Evolutionary conservation across 92 coral and sea anemone genomes (phyloP), one percentile per base, ranked within the genome.

Genomic region (Meandrina meandrites): DNA sequence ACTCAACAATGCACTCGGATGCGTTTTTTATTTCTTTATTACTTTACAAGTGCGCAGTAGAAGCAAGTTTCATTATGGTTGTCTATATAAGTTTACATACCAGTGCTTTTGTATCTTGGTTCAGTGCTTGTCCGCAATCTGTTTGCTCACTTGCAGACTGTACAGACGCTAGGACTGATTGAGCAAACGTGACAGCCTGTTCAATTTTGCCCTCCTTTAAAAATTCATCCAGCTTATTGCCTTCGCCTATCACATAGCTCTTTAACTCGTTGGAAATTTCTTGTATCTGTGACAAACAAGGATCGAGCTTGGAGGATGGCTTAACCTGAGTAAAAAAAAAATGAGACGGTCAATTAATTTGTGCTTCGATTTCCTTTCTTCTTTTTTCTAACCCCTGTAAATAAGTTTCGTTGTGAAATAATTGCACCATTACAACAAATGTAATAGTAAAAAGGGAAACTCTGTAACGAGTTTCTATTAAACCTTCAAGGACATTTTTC

Each of bases 231-330:
- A 85, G 32, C 50, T 85, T 77, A 22, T 35, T 85, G 1, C 60
- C 53, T 27, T 76, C 62, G 14, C 81, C 82, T 3, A 76, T 71
- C 30, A 85, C 88, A 3, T 17, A 8, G 13, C 67, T 31, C 62
- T 53, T 78, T 48, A 85, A 78, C 35, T 60, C 53, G 1, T 76
- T 47, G 18, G 47, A 37, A 7, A 76, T 54, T 76, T 73, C 42
- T 0, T 71, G 57, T 13, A 68, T 30, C 3, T 80, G 22, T 22
- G 87, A 35, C 16, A 24, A 53, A 18, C 87, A 84, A 14, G 87
- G 87, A 56, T 84, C 87, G 27, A 84, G 73, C 48, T 84, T 74
- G 80, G 80, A 75, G 11, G 87, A 84, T 16, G 71, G 80, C 58
- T 53, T 84, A 2, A 84, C 80, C 87, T 84, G 14, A 18, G 30